Evolutionary conservation across 2,888 invertebrate genomes (phyloP).

Genomic region (Synergus laeviventris): DNA sequence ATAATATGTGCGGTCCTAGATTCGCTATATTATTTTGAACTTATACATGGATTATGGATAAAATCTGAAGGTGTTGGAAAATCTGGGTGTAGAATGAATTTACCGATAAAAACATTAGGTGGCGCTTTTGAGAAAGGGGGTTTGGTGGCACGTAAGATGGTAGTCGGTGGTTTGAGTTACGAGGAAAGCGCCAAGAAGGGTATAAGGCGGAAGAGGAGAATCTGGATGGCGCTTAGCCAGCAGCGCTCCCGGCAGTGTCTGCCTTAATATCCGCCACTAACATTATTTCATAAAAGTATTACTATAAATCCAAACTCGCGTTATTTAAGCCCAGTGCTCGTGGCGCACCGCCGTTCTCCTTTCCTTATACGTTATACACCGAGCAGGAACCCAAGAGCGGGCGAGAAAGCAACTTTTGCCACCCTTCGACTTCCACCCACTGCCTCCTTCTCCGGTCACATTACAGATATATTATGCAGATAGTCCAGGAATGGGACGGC

Average conservation of each 20-base stretch:
- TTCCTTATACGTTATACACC: slow-evolving; percentile 60
- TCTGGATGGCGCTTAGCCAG: slow-evolving; percentile 69
- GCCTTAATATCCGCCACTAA: slow-evolving; percentile 76
- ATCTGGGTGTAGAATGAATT: background rate
- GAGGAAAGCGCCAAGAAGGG: slow-evolving; percentile 52
- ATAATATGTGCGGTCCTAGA: no score
- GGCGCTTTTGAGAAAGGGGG: slow-evolving; percentile 38
- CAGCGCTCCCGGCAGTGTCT: slow-evolving; percentile 69
- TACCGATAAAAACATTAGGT: slow-evolving; percentile 34
- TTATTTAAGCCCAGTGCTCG: slow-evolving; percentile 72
- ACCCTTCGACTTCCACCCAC: slow-evolving; percentile 62
- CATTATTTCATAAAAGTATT: slow-evolving; percentile 77
- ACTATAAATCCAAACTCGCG: slow-evolving; percentile 75
- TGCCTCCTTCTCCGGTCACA: slow-evolving; percentile 56
- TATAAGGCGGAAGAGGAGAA: slow-evolving; percentile 54
- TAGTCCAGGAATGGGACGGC: slow-evolving; percentile 62
- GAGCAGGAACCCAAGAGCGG: slow-evolving; percentile 49
- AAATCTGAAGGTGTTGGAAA: background rate
- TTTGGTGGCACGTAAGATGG: slow-evolving; percentile 48
- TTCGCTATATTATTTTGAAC: no score
- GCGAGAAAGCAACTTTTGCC: slow-evolving; percentile 65
- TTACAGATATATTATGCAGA: slow-evolving; percentile 72
- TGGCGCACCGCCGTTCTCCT: slow-evolving; percentile 58
- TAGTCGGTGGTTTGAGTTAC: slow-evolving; percentile 63
- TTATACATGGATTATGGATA: no score